Percentiles rank a stretch among this genome's conserved stretches.
phyloP scores from a whole-genome alignment of 1,140 invertebrate species.

The Helicoverpa armigera region DNA sequence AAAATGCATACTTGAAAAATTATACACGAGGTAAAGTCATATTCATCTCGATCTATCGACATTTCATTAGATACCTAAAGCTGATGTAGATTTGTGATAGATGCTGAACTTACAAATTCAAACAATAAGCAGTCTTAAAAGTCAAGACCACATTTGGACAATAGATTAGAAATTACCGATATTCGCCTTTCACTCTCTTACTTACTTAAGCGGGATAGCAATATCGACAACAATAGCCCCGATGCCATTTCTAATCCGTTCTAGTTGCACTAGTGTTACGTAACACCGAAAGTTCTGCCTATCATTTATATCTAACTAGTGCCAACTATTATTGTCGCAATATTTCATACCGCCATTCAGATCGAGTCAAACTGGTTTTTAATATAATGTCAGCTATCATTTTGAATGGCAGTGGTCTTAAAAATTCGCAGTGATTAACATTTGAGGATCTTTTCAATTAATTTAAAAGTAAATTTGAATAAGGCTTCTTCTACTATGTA shows the following conservation, averaged over 20 bases:
- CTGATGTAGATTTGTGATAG: neutral
- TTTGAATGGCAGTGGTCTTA: neutral
- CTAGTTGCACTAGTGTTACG: neutral
- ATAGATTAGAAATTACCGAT: neutral
- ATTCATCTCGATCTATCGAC: no score
- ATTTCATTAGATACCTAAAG: no score
- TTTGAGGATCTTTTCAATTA: no score
- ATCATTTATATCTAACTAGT: neutral
- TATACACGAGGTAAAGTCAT: no score
- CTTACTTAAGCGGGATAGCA: neutral
- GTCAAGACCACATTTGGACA: neutral
- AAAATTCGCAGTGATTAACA: neutral
- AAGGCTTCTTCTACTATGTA: no score
- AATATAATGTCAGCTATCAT: neutral
- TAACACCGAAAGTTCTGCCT: conserved; percentile 22
- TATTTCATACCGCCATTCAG: neutral
- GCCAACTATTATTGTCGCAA: conserved; percentile 17
- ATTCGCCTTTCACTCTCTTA: neutral
- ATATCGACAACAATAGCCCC: neutral
- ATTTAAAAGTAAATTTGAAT: no score
- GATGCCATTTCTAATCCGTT: conserved; percentile 6
- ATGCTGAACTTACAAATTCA: neutral
- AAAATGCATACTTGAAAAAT: no score
- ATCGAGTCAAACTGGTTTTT: neutral
- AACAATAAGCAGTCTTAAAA: neutral